Percentiles rank a stretch among this genome's conserved stretches.
Evolutionary conservation across 2,797 vertebrate species (phyloP).

Genomic region (Myotis daubentonii): DNA sequence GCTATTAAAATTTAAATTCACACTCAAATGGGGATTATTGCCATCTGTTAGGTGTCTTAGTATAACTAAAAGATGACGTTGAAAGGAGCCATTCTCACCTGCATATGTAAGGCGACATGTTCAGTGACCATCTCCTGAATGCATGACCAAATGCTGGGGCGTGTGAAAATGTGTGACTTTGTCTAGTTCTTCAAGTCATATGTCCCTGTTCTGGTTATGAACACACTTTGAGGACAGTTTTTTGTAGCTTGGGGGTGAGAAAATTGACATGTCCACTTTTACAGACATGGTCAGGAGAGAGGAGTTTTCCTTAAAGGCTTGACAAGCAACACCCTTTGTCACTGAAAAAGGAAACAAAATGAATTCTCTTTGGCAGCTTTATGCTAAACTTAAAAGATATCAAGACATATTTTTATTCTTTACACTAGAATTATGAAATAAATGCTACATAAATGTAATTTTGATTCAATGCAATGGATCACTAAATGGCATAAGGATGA

Average conservation of each 20-base stretch:
- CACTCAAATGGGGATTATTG: background rate
- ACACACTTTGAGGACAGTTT: constrained; percentile 9
- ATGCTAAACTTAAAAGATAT: constrained; percentile 8
- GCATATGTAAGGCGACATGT: background rate
- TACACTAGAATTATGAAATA: constrained; percentile 33
- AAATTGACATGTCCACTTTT: background rate
- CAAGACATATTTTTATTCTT: background rate
- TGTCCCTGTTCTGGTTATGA: background rate
- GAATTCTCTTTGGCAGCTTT: constrained; percentile 16
- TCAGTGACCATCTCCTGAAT: background rate
- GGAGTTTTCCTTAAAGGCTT: background rate
- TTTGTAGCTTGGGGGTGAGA: background rate
- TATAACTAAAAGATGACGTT: background rate
- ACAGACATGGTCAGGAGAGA: background rate
- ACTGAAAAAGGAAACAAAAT: background rate
- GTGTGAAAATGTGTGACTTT: background rate
- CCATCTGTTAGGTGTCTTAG: background rate
- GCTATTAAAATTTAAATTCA: background rate
- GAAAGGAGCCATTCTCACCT: background rate
- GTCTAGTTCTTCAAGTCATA: background rate
- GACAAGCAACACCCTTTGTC: background rate
- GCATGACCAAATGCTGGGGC: background rate
- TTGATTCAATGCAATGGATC: constrained; percentile 37
- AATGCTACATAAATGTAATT: constrained; percentile 24
- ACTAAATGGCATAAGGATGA: background rate